A percentile compares a stretch with the other conserved stretches of the same genome.
phyloP scores from a whole-genome alignment of 2,888 invertebrate species.

The Dione juno region DNA sequence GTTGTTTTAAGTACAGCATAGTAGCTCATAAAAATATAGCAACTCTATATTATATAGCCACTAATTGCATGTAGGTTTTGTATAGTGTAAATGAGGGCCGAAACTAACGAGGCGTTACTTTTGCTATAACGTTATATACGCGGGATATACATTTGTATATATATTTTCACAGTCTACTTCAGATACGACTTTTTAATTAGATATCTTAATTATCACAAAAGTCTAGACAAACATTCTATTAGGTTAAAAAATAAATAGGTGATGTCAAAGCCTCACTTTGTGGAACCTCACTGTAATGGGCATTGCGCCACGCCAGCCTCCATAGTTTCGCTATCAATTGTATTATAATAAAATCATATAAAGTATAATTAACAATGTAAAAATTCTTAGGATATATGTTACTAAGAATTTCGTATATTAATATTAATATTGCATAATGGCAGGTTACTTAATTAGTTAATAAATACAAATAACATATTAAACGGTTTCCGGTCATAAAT shows the following conservation, averaged over 20 bases:
- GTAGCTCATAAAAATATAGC: background rate
- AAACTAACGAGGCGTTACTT: slow-evolving; percentile 9
- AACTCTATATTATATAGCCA: slow-evolving; percentile 10
- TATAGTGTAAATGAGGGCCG: background rate
- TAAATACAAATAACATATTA: slow-evolving; percentile 13
- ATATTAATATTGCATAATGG: background rate
- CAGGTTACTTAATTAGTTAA: slow-evolving; percentile 2
- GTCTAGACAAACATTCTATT: background rate
- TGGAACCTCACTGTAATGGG: too few species aligned
- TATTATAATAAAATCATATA: too few species aligned
- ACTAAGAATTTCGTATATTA: background rate
- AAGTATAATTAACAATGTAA: background rate
- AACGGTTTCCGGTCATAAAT: slow-evolving; percentile 18
- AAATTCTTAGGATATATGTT: background rate
- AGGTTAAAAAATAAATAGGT: too few species aligned
- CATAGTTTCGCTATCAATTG: too few species aligned
- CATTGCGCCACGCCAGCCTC: too few species aligned
- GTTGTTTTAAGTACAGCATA: background rate
- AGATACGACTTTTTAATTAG: too few species aligned
- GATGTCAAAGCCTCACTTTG: too few species aligned
- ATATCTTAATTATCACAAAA: background rate
- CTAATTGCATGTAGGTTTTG: slow-evolving; percentile 19
- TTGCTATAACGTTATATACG: background rate
- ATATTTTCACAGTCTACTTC: too few species aligned
- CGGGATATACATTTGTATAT: background rate